These are phyloP conservation scores for Gracilinanus agilis DNA, from an alignment of 2,113 vertebrate genomes.

Conservation along the genomic window DNA sequence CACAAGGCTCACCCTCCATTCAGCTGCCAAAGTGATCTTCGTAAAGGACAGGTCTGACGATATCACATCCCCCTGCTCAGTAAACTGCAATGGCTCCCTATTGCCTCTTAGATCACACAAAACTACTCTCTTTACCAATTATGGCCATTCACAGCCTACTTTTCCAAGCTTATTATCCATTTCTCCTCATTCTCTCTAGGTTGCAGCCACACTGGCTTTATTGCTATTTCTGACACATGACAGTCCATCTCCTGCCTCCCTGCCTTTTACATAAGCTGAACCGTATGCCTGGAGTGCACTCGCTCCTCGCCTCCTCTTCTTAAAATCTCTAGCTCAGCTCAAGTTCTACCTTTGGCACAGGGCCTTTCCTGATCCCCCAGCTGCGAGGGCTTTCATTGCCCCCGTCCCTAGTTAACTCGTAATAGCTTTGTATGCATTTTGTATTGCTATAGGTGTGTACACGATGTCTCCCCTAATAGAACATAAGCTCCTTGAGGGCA, in stretches of 20 bases:
- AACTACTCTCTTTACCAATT: neutral
- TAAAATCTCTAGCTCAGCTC: neutral
- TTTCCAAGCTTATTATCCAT: too few species aligned
- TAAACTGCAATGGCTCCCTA: neutral
- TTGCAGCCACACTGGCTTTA: neutral
- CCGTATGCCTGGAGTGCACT: neutral
- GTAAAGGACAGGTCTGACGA: neutral
- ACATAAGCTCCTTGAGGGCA: neutral
- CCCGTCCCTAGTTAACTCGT: neutral
- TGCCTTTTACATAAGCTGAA: neutral
- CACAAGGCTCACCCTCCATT: neutral
- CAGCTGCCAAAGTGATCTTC: neutral
- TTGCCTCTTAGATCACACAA: neutral
- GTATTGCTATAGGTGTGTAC: neutral
- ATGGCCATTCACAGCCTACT: neutral
- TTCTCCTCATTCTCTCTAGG: too few species aligned
- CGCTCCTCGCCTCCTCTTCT: neutral
- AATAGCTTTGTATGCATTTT: neutral
- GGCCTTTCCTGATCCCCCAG: neutral
- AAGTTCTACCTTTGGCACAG: neutral
- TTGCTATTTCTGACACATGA: neutral
- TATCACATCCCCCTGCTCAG: neutral
- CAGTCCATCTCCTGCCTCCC: neutral
- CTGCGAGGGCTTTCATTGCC: neutral
- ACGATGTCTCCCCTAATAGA: neutral